phyloP scores from a whole-genome alignment of 2,888 invertebrate species.

The Cryptocephalus moraei region DNA sequence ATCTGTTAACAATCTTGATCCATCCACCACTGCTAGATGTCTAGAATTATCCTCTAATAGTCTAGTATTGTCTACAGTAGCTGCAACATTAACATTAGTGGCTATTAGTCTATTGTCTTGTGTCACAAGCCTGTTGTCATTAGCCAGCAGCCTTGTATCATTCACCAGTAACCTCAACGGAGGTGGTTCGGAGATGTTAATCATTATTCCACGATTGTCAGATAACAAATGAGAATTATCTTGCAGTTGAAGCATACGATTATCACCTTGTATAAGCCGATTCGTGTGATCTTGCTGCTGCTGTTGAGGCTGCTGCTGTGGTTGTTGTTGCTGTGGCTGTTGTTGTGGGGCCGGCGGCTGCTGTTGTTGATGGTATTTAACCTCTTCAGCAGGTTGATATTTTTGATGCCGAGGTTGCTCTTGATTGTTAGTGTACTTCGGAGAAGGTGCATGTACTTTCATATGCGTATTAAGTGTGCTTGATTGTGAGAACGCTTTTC shows the following conservation, averaged over 20 bases:
- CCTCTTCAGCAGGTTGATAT: constrained; percentile 14
- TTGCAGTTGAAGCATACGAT: constrained; percentile 27
- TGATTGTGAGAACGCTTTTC: constrained; percentile 36
- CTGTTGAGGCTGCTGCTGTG: constrained; percentile 2
- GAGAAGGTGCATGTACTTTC: constrained; percentile 33
- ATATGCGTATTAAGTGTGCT: constrained; percentile 39
- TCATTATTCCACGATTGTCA: constrained; percentile 21
- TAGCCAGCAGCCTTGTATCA: constrained; percentile 29
- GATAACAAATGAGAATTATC: constrained; percentile 27
- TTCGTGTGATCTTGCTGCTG: constrained; percentile 19
- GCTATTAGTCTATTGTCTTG: constrained; percentile 30
- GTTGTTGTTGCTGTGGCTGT: constrained; percentile 11
- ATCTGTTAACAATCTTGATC: constrained; percentile 34
- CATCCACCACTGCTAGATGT: constrained; percentile 32
- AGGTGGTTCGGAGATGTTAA: constrained; percentile 32
- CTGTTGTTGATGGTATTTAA: constrained; percentile 18
- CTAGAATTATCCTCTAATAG: constrained; percentile 25
- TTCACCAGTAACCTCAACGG: constrained; percentile 27
- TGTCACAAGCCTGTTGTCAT: constrained; percentile 27
- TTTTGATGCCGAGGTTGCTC: constrained; percentile 22
- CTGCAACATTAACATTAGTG: constrained; percentile 22
- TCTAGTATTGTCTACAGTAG: constrained; percentile 21
- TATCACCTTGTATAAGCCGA: constrained; percentile 29
- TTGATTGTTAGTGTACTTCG: constrained; percentile 24
- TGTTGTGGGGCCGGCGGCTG: constrained; percentile 19